phyloP scores from a whole-genome alignment of 2,113 vertebrate species.

The Loxodonta africana region DNA sequence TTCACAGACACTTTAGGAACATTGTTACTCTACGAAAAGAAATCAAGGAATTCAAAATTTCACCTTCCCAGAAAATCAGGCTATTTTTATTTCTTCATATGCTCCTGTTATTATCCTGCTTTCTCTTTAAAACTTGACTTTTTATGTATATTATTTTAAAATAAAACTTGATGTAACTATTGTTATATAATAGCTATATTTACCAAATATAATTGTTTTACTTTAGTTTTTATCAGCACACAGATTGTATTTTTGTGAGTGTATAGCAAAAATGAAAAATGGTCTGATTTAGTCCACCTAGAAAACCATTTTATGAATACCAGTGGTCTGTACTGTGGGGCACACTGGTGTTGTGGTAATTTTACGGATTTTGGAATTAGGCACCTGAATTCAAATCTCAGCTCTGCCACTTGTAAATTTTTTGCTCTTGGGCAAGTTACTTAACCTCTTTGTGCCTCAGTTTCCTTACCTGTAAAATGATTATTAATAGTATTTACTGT shows the following conservation, averaged over 20 bases:
- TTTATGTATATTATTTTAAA: constrained; percentile 13
- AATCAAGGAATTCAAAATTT: neutral
- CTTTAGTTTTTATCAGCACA: neutral
- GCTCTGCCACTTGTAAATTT: neutral
- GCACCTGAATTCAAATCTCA: neutral
- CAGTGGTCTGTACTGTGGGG: neutral
- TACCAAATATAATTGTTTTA: too few species aligned
- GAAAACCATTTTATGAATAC: neutral
- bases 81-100: neutral
- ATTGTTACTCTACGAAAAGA: neutral
- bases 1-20: constrained; percentile 6
- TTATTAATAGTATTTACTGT: neutral
- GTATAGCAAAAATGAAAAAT: neutral
- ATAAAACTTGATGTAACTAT: neutral
- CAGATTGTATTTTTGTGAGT: neutral
- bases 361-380: neutral
- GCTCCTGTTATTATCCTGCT: neutral
- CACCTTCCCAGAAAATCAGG: constrained; percentile 35
- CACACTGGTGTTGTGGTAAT: neutral
- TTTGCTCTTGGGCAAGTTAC: neutral
- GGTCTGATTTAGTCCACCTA: neutral
- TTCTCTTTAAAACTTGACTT: constrained; percentile 19
- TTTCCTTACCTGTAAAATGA: neutral
- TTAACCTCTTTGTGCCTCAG: neutral
- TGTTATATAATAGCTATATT: neutral